A percentile compares a stretch with the other conserved stretches of the same genome.
These are phyloP conservation scores for Microchrysa polita DNA, from an alignment of 2,888 invertebrate species.

Conservation along the genomic window DNA sequence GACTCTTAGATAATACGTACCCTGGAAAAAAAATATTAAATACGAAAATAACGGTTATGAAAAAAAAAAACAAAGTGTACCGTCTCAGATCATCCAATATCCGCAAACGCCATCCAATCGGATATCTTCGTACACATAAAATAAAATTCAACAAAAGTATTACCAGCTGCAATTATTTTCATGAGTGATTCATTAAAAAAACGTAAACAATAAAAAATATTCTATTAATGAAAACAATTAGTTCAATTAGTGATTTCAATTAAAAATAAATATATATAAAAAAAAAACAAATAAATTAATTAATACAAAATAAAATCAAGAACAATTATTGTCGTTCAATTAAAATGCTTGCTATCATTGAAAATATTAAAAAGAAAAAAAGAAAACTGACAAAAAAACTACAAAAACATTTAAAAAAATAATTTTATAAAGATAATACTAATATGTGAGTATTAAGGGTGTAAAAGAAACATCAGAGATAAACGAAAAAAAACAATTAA, in stretches of 20 bases:
- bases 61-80: too few relatives aligned
- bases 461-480: conserved; percentile 4
- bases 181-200: conserved; percentile 28
- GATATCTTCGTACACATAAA: neutral
- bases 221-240: conserved; percentile 12
- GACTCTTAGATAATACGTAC: too few relatives aligned
- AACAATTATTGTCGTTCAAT: conserved; percentile 46
- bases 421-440: conserved; percentile 32
- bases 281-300: too few relatives aligned
- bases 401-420: conserved; percentile 22
- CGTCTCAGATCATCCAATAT: neutral
- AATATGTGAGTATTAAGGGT: conserved; percentile 32
- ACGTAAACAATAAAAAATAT: conserved; percentile 28
- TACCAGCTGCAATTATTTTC: conserved; percentile 34
- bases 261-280: neutral
- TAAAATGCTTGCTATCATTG: conserved; percentile 46
- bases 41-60: too few relatives aligned
- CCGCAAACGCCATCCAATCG: neutral
- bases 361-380: conserved; percentile 1
- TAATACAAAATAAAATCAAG: too few relatives aligned
- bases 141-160: too few relatives aligned
- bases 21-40: too few relatives aligned
- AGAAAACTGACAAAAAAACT: too few relatives aligned
- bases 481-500: too few relatives aligned
- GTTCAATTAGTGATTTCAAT: conserved; percentile 49